Conservation (phyloP, 2,888 invertebrate species). For the Brenthis ino region DNA sequence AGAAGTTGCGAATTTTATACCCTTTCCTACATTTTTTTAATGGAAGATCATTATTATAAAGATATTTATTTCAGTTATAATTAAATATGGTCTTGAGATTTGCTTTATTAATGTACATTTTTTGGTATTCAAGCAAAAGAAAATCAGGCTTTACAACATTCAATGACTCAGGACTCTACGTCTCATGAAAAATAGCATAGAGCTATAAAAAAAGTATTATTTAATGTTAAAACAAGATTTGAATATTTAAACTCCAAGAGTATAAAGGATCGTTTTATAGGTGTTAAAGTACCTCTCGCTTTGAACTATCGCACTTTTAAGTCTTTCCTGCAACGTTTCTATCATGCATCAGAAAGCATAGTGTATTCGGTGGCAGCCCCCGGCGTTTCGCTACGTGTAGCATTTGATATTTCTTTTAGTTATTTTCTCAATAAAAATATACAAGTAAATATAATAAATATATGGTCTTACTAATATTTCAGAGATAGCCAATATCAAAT, state of each 20-base stretch:
- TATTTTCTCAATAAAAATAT: neutral
- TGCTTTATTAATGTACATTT: no score
- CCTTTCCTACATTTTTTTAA: no score
- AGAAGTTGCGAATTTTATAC: no score
- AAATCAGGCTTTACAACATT: no score
- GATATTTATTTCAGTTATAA: no score
- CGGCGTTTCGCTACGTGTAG: constrained; percentile 8
- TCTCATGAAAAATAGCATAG: neutral
- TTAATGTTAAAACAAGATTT: constrained; percentile 13
- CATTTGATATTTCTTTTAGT: constrained; percentile 1
- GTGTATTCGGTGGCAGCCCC: constrained; percentile 11
- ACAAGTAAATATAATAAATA: no score
- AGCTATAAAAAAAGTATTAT: neutral
- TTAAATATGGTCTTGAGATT: no score
- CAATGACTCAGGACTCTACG: no score
- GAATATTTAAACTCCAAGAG: constrained; percentile 9
- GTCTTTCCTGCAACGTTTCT: constrained; percentile 8
- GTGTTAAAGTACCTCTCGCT: constrained; percentile 18
- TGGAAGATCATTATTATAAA: no score
- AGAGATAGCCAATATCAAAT: no score
- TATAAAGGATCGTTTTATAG: constrained; percentile 9
- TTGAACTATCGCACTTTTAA: constrained; percentile 14
- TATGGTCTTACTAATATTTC: neutral
- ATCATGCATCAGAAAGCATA: constrained; percentile 16
- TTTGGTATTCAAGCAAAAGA: no score